Evolutionary conservation across 2,113 vertebrate species (phyloP).

Genomic region (Coturnix japonica): DNA sequence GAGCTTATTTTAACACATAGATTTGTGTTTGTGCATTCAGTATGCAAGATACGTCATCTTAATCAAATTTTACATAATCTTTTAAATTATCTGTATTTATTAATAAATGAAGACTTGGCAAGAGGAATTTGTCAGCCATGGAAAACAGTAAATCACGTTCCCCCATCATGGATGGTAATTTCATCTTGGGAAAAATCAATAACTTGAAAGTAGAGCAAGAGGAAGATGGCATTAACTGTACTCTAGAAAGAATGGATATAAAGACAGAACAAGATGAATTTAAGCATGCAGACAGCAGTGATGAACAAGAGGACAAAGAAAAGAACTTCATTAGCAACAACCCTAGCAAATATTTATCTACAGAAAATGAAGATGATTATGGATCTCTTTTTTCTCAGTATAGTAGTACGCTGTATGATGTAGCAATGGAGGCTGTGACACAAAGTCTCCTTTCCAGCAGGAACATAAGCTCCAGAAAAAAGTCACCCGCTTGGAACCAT

Average conservation of each 20-base stretch:
- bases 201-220: slow-evolving; percentile 74
- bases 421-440: slow-evolving; percentile 97
- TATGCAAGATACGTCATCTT: slow-evolving; percentile 16
- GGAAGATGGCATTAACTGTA: slow-evolving; percentile 40
- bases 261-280: slow-evolving; percentile 80
- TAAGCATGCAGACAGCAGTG: slow-evolving; percentile 78
- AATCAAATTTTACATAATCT: slow-evolving; percentile 39
- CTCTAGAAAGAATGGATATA: slow-evolving; percentile 73
- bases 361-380: slow-evolving; percentile 89
- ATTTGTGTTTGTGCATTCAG: slow-evolving; percentile 18
- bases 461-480: slow-evolving; percentile 89
- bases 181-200: slow-evolving; percentile 62
- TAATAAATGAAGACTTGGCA: slow-evolving; percentile 34
- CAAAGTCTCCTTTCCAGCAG: slow-evolving; percentile 93
- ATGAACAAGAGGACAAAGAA: slow-evolving; percentile 79
- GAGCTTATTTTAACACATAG: slow-evolving; percentile 10
- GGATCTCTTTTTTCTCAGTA: slow-evolving; percentile 90
- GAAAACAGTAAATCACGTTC: slow-evolving; percentile 41
- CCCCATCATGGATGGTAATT: slow-evolving; percentile 54
- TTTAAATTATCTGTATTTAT: slow-evolving; percentile 37
- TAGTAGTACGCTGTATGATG: slow-evolving; percentile 93
- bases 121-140: slow-evolving; percentile 58
- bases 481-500: slow-evolving; percentile 98
- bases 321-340: slow-evolving; percentile 75
- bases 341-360: slow-evolving; percentile 79